A percentile compares a stretch with the other conserved stretches of the same genome.
These are phyloP conservation scores for Zootermopsis nevadensis DNA, from an alignment of 2,888 invertebrate genomes.

Conservation along the genomic window DNA sequence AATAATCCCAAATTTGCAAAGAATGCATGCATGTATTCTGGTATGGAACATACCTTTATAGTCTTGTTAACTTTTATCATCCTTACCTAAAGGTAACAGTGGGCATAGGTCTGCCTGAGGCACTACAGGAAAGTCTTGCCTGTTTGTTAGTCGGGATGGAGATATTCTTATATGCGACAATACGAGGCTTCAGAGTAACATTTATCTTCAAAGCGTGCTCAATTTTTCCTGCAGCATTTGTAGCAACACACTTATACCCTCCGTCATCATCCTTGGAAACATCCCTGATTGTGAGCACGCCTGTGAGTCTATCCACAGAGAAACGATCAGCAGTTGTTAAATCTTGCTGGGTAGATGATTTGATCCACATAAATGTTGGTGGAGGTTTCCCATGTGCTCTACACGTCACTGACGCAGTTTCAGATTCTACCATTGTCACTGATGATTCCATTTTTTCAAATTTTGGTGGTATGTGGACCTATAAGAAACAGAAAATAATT, in stretches of 20 bases:
- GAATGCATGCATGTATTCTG: too few relatives aligned
- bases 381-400: conserved; percentile 86
- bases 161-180: conserved; percentile 80
- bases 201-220: conserved; percentile 74
- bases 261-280: conserved; percentile 81
- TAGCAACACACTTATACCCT: conserved; percentile 82
- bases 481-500: neutral
- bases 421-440: conserved; percentile 82
- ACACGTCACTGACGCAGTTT: conserved; percentile 80
- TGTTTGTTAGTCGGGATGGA: conserved; percentile 74
- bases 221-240: conserved; percentile 80
- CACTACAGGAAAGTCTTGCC: conserved; percentile 78
- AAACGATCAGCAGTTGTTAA: conserved; percentile 76
- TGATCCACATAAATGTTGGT: conserved; percentile 87
- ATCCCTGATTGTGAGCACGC: conserved; percentile 77
- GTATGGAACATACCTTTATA: too few relatives aligned
- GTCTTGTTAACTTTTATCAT: too few relatives aligned
- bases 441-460: conserved; percentile 72
- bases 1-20: too few relatives aligned
- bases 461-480: conserved; percentile 81
- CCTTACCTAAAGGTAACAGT: conserved; percentile 72
- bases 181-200: conserved; percentile 82
- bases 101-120: conserved; percentile 85
- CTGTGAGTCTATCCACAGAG: conserved; percentile 61
- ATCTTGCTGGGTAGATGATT: conserved; percentile 77